phyloP scores from a whole-genome alignment of 2,888 invertebrate species.

The Lymantria dispar region DNA sequence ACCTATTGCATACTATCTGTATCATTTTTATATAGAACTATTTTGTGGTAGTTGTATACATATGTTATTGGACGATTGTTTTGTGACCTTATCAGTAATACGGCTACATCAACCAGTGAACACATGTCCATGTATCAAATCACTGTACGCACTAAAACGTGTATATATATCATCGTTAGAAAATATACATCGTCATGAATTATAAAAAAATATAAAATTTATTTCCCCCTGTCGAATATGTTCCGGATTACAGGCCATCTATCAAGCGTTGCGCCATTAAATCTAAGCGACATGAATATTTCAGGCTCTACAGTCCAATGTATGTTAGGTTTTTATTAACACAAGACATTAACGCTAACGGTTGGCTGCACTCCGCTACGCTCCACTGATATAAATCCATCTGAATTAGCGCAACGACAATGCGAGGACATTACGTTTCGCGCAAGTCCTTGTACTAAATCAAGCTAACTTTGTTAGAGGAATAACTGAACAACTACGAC shows the following conservation, averaged over 20 bases:
- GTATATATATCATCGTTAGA: slow-evolving; percentile 18
- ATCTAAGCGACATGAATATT: slow-evolving; percentile 67
- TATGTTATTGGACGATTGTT: slow-evolving; percentile 17
- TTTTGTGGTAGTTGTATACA: slow-evolving; percentile 19
- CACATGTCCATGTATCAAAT: slow-evolving; percentile 14
- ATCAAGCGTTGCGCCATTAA: slow-evolving; percentile 64
- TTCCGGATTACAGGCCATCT: slow-evolving; percentile 59
- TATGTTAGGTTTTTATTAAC: slow-evolving; percentile 51
- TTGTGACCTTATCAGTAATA: slow-evolving; percentile 8
- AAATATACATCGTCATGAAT: slow-evolving; percentile 34
- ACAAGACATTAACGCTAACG: slow-evolving; percentile 46
- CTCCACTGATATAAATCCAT: slow-evolving; percentile 57
- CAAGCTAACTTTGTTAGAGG: slow-evolving; percentile 43
- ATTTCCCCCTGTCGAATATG: slow-evolving; percentile 52
- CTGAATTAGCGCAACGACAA: slow-evolving; percentile 59
- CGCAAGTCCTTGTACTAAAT: slow-evolving; percentile 58
- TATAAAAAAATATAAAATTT: slow-evolving; percentile 34
- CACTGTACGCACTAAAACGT: slow-evolving; percentile 12
- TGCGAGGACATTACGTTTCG: slow-evolving; percentile 51
- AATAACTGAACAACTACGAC: slow-evolving; percentile 28
- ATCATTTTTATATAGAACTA: slow-evolving; percentile 44
- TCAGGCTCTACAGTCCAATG: slow-evolving; percentile 46
- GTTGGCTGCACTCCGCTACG: slow-evolving; percentile 42
- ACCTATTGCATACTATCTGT: slow-evolving; percentile 33
- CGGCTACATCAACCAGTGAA: slow-evolving; percentile 1